Evolutionary conservation across 2,113 vertebrate species (phyloP), one percentile per base, ranked within the genome.

Genomic region (Proterorhinus semilunaris): DNA sequence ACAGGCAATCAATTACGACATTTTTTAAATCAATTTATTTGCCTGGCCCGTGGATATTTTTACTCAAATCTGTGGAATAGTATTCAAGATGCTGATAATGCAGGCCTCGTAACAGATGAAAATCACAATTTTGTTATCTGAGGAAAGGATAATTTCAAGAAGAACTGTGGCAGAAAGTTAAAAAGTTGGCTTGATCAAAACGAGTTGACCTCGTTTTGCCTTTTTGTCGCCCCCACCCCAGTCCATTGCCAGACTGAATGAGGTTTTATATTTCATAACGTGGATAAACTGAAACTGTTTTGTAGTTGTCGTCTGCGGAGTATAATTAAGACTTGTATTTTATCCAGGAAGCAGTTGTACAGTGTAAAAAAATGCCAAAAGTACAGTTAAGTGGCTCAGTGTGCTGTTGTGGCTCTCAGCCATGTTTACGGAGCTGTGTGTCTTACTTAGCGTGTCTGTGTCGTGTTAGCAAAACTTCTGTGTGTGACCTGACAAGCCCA

Each of bases 401-500:
- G 78, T 83, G 78, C 76, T 71, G 63, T 80, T 55, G 63, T 44
- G 55, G 68, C 46, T 36, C 58, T n/a, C 1, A 64, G 51, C 66
- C 44, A 1, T 84, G 86, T 86, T 84, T 81, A 85, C 72, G 11
- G 21, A 57, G 59, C 74, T 72, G 64, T 50, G 7, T 48, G 62
- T 69, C 75, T 10, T 75, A 65, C 74, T 46, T 0, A 11, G 58
- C 8, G 75, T 69, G 75, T 52, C 85, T 82, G 88, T 48, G 64
- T 42, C 82, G 74, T 78, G 83, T 89, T 82, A 70, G 11, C 69
- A 67, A 68, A 66, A 65, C 47, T 1, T 68, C 10, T 57, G 66
- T 27, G 69, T 47, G 66, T 27, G 69, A 45, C 82, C 62, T 48
- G 42, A 80, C 86, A 16, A 87, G 88, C 79, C 82, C 80, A 85